Base-by-base conservation (phyloP, 2,797 vertebrate genomes). In the Neomorphus geoffroyi region DNA sequence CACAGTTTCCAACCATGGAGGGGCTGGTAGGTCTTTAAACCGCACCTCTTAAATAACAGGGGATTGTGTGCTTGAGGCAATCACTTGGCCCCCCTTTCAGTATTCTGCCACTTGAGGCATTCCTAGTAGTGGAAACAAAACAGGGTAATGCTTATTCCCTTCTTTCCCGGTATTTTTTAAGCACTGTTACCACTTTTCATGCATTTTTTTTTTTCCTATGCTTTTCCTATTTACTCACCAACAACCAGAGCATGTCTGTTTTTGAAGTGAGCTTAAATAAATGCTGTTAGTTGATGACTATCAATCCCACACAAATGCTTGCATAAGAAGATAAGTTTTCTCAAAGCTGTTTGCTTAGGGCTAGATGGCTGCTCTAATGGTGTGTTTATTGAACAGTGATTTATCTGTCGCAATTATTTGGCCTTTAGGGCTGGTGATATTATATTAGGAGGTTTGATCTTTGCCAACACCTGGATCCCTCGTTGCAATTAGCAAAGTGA, bases 381-480 rank as follows among this genome's bases (percentile, higher is more conserved):
- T 51, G 67, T 91, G 57, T 82, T 96, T 96, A 94, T 80, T 93
- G 77, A 95, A 91, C 30, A 82, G 51, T 82, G 69, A 88, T 92
- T 96, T 96, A 94, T 94, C 91, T 88, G 28, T 60, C 45, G 39
- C 96, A 94, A 93, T 96, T 92, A 87, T 91, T 94, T 96, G 81
- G 46, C 93, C 61, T 66, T 92, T 78, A 92, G 65, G 73, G 28
- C 70, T 88, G 53, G 28, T 78, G 72, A 66, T 86, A 77, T 84
- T 84, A 22, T 90, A 91, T 80, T 87, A 88, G 87, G 43, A n/a
- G 22, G 77, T 41, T 90, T 96, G 77, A 75, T 95, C 58, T 74
- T 89, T 72, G 61, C 86, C 93, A 84, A 73, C 89, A 91, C 82
- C 58, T 89, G 81, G 46, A 87, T 94, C 58, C 37, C 64, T 92